phyloP scores from a whole-genome alignment of 2,797 vertebrate genomes.

The Dicrostonyx torquatus region DNA sequence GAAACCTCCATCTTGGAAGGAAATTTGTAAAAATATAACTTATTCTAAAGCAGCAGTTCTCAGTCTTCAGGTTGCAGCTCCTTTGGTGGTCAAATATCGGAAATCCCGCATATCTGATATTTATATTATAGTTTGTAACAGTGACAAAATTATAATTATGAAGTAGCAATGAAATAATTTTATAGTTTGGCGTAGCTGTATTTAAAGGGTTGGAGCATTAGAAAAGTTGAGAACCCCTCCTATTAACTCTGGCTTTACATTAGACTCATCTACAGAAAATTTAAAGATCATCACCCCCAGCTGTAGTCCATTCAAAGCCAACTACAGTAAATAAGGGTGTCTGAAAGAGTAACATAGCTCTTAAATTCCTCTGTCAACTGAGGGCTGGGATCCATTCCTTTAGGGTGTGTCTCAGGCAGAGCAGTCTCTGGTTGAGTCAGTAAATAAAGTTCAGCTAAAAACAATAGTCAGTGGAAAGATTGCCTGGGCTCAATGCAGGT shows the following conservation, averaged over 20 bases:
- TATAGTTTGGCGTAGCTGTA: not conserved
- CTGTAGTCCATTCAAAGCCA: not conserved
- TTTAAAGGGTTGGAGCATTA: not conserved
- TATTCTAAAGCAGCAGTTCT: not conserved
- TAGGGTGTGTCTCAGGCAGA: not conserved
- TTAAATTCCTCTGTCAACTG: not conserved
- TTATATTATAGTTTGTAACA: not conserved
- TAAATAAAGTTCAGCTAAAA: conserved; percentile 5
- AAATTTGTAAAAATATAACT: not conserved
- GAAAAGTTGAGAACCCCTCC: not conserved
- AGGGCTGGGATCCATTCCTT: not conserved
- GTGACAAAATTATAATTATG: too few species aligned
- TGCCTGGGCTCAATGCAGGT: not conserved
- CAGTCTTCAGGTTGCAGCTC: too few species aligned
- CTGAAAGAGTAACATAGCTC: not conserved
- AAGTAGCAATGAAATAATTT: not conserved
- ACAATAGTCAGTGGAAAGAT: not conserved
- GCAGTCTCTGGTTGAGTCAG: not conserved
- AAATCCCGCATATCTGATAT: not conserved
- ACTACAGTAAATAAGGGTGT: not conserved
- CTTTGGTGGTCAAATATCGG: not conserved
- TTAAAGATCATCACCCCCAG: not conserved
- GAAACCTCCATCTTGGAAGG: too few species aligned
- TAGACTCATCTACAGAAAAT: not conserved
- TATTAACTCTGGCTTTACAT: not conserved